phyloP scores from a whole-genome alignment of 1,140 invertebrate species.

The Nasonia vitripennis region DNA sequence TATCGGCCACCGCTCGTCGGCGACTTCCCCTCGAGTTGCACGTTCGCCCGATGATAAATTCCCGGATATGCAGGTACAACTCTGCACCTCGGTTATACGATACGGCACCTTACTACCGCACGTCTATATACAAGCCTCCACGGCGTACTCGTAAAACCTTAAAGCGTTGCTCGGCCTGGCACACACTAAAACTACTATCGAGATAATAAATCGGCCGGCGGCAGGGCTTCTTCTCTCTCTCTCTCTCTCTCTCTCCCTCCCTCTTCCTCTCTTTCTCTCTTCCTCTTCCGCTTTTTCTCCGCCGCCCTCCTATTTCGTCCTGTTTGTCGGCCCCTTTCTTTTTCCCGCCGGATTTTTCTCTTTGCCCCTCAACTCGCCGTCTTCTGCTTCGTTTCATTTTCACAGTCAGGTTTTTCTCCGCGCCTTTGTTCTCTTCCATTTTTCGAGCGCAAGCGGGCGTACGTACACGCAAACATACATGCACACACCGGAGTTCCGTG shows the following conservation, averaged over 20 bases:
- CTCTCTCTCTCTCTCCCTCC: no score
- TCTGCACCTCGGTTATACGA: constrained; percentile 26
- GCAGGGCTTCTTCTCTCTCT: background rate
- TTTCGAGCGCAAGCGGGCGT: background rate
- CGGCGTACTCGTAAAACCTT: constrained; percentile 31
- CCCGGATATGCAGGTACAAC: constrained; percentile 53
- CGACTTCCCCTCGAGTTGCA: constrained; percentile 18
- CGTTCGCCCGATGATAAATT: constrained; percentile 60
- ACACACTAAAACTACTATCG: constrained; percentile 56
- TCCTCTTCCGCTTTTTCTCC: background rate
- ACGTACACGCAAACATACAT: no score
- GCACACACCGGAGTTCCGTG: background rate
- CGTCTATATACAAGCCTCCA: constrained; percentile 1
- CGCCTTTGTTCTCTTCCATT: background rate
- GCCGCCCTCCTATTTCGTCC: background rate
- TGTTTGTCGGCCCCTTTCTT: background rate
- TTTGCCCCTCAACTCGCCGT: background rate
- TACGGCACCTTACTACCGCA: background rate
- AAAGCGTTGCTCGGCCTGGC: constrained; percentile 26
- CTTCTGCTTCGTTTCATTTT: constrained; percentile 9
- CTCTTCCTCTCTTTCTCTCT: constrained; percentile 5
- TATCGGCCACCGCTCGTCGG: background rate
- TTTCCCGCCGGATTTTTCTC: background rate
- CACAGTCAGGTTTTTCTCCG: background rate
- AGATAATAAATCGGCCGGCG: constrained; percentile 57